A percentile compares a stretch with the other conserved stretches of the same genome.
These are phyloP conservation scores for Xylota segnis DNA, from an alignment of 2,888 invertebrate genomes.

Conservation along the genomic window DNA sequence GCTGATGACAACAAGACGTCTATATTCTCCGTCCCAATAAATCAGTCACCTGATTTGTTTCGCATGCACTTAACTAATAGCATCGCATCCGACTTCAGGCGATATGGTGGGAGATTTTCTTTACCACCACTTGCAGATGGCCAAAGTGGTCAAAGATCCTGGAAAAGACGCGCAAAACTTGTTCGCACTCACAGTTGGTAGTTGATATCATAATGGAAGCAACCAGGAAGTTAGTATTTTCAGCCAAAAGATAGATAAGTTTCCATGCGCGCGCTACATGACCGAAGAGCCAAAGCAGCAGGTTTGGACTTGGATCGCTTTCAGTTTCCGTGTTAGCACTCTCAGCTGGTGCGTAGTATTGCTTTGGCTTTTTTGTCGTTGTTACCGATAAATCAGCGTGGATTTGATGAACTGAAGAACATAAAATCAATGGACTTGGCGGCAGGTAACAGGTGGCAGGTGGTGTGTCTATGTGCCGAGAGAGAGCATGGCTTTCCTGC, in stretches of 20 bases:
- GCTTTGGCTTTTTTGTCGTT: not conserved
- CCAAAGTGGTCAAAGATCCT: conserved; percentile 7
- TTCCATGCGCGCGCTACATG: conserved; percentile 13
- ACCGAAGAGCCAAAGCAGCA: conserved; percentile 40
- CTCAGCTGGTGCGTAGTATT: conserved; percentile 18
- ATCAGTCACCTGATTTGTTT: conserved; percentile 11
- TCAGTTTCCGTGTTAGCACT: conserved; percentile 63
- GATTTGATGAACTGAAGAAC: conserved; percentile 60
- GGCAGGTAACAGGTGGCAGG: not conserved
- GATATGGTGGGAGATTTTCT: not conserved
- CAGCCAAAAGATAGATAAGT: conserved; percentile 51
- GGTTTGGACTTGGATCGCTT: conserved; percentile 58
- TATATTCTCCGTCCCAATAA: conserved; percentile 24
- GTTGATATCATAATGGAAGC: conserved; percentile 41
- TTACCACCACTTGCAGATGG: conserved; percentile 23
- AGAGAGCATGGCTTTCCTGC: conserved; percentile 19
- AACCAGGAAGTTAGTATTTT: conserved; percentile 65
- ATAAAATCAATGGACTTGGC: conserved; percentile 42
- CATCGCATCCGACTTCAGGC: conserved; percentile 12
- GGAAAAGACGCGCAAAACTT: conserved; percentile 42
- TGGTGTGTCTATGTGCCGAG: not conserved
- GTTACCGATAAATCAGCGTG: conserved; percentile 43
- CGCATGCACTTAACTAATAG: conserved; percentile 8
- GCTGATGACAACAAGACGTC: not conserved
- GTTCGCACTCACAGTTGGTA: conserved; percentile 9